phyloP scores from a whole-genome alignment of 2,888 invertebrate genomes.

The Lysandra bellargus region DNA sequence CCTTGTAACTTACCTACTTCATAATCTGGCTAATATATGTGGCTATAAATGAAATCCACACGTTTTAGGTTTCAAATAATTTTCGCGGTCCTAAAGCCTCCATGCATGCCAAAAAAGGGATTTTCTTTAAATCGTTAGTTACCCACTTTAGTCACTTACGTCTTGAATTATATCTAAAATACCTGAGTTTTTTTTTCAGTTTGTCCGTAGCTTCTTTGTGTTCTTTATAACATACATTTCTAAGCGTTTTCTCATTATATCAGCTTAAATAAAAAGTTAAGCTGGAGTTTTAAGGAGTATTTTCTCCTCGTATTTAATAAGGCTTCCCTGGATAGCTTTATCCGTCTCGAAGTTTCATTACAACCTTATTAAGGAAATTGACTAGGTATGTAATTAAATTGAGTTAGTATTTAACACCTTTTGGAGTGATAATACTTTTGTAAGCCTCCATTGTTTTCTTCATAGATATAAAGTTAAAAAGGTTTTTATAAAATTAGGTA shows the following conservation, averaged over 20 bases:
- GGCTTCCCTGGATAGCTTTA: background rate
- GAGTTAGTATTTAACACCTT: background rate
- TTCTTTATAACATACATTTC: background rate
- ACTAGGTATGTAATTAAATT: background rate
- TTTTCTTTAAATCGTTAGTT: background rate
- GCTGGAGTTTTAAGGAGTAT: background rate
- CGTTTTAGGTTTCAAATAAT: too few relatives aligned
- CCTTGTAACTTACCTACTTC: too few relatives aligned
- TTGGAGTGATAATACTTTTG: too few relatives aligned
- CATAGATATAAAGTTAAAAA: too few relatives aligned
- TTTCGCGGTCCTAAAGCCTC: too few relatives aligned
- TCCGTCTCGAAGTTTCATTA: background rate
- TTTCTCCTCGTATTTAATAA: slow-evolving; percentile 1
- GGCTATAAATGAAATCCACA: too few relatives aligned
- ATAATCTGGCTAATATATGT: too few relatives aligned
- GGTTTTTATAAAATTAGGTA: too few relatives aligned
- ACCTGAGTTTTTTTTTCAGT: background rate
- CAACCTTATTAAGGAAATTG: background rate
- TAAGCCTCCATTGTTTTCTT: too few relatives aligned
- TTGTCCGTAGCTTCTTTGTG: background rate
- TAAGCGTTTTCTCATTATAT: background rate
- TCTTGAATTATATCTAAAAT: background rate
- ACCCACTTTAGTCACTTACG: background rate
- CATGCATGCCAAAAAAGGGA: background rate
- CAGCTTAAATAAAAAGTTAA: background rate